Conservation (phyloP, 1,140 invertebrate species). For the Bursaphelenchus mucronatus region DNA sequence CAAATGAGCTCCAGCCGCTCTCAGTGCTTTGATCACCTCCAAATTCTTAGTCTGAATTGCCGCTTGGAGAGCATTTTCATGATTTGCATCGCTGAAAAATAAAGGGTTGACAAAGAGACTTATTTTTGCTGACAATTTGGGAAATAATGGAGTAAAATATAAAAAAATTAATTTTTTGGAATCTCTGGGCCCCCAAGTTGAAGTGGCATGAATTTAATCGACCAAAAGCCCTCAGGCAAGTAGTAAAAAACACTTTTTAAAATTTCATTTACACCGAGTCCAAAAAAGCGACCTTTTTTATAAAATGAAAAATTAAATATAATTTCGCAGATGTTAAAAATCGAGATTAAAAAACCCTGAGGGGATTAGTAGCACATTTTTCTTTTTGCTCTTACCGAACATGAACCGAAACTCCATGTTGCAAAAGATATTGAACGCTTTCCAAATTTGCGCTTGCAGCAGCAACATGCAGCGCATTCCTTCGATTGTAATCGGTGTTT, state of each 20-base stretch:
- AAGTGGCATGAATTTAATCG: too few species aligned
- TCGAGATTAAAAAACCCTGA: slow-evolving; percentile 17
- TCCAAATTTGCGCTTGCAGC: slow-evolving; percentile 70
- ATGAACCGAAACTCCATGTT: slow-evolving; percentile 79
- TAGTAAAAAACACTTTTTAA: too few species aligned
- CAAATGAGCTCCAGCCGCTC: slow-evolving; percentile 50
- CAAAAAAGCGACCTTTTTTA: too few species aligned
- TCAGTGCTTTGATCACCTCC: slow-evolving; percentile 41
- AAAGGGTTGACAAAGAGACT: neutral
- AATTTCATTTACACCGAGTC: too few species aligned
- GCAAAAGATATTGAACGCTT: slow-evolving; percentile 72
- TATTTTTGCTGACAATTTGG: slow-evolving; percentile 1
- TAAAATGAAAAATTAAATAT: too few species aligned
- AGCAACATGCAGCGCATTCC: slow-evolving; percentile 78
- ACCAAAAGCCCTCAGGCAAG: too few species aligned
- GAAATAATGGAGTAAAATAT: too few species aligned
- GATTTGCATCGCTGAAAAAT: slow-evolving; percentile 47
- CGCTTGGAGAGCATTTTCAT: slow-evolving; percentile 52
- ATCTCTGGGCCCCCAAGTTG: too few species aligned
- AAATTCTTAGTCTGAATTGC: slow-evolving; percentile 52
- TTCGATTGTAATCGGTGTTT: slow-evolving; percentile 72
- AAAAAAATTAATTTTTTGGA: neutral
- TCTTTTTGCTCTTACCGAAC: slow-evolving; percentile 44
- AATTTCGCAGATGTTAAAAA: too few species aligned
- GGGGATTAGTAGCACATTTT: slow-evolving; percentile 6